A percentile compares a stretch with the other conserved stretches of the same genome.
These are phyloP conservation scores for Leucosticte australis DNA, from an alignment of 2,113 vertebrate species.

Conservation along the genomic window DNA sequence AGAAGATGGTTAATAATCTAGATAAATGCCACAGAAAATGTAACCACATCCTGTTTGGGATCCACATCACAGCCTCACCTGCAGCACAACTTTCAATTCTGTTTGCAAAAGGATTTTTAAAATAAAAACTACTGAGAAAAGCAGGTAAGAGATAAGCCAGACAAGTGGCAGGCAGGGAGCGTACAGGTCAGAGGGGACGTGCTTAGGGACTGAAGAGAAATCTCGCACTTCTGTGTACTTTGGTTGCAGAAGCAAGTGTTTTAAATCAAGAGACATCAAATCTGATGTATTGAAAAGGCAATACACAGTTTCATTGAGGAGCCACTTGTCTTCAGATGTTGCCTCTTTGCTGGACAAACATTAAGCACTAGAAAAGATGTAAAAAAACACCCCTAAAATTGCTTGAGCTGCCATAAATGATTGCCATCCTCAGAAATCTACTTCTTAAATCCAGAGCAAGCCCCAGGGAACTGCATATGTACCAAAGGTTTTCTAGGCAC, in stretches of 20 bases:
- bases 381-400: neutral
- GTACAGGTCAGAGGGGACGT: neutral
- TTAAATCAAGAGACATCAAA: neutral
- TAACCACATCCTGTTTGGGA: neutral
- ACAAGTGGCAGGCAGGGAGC: neutral
- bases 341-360: neutral
- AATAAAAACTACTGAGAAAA: neutral
- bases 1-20: neutral
- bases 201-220: neutral
- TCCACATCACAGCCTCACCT: neutral
- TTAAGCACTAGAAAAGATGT: neutral
- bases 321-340: neutral
- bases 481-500: constrained; percentile 39
- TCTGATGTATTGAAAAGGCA: neutral
- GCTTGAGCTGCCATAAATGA: neutral
- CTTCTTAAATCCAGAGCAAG: neutral
- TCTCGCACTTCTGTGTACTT: neutral
- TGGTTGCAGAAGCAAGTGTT: neutral
- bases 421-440: neutral
- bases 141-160: neutral
- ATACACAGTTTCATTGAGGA: neutral
- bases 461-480: neutral
- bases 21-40: neutral
- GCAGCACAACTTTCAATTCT: neutral
- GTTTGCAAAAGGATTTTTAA: neutral